Conservation (phyloP, 1,140 invertebrate genomes). For the Cotesia glomerata region DNA sequence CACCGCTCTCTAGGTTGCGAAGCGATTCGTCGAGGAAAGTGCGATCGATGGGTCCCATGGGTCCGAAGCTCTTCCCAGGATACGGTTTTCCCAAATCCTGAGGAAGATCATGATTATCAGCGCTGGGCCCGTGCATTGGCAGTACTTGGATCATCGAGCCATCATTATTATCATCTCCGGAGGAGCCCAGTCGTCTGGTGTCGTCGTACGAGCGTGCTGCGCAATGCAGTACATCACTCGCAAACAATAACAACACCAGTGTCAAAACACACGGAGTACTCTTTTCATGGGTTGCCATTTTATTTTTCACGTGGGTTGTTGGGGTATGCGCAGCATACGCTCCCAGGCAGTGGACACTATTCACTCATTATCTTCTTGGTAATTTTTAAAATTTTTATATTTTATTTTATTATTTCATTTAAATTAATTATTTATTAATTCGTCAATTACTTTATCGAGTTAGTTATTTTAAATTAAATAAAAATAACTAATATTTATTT, state of each 20-base stretch:
- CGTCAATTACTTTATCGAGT: too few relatives aligned
- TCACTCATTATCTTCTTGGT: neutral
- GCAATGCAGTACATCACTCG: slow-evolving; percentile 14
- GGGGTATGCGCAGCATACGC: neutral
- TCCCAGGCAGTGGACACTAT: neutral
- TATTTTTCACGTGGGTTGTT: slow-evolving; percentile 19
- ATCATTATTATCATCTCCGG: neutral
- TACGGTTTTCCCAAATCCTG: slow-evolving; percentile 44
- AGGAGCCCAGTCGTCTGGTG: slow-evolving; percentile 3
- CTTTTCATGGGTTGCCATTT: slow-evolving; percentile 17
- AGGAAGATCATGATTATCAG: slow-evolving; percentile 42
- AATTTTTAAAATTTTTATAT: slow-evolving; percentile 19
- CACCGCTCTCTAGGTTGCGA: slow-evolving; percentile 40
- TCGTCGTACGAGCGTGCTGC: slow-evolving; percentile 36
- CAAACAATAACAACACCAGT: slow-evolving; percentile 19
- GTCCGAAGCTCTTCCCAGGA: slow-evolving; percentile 53
- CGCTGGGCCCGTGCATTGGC: slow-evolving; percentile 41
- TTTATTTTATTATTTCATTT: slow-evolving; percentile 13
- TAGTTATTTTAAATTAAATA: too few relatives aligned
- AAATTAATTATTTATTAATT: too few relatives aligned
- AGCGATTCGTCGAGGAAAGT: slow-evolving; percentile 41
- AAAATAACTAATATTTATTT: too few relatives aligned
- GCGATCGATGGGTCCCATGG: slow-evolving; percentile 51
- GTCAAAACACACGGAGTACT: slow-evolving; percentile 22
- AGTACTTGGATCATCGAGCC: slow-evolving; percentile 22